Base-by-base conservation (phyloP, 2,797 vertebrate genomes). In the Leucoraja ocellata region DNA sequence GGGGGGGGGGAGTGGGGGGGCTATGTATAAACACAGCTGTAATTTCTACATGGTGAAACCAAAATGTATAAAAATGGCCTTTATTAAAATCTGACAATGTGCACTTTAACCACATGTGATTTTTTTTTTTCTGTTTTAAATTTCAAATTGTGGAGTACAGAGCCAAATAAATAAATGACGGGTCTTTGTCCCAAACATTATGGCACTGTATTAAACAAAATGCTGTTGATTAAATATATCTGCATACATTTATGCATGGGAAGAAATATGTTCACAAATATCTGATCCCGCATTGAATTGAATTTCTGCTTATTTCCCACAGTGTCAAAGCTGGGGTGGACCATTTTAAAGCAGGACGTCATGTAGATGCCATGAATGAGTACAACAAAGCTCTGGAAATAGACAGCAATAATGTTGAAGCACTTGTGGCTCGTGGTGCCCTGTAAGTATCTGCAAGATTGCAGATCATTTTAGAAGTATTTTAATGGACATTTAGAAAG, bases 361-460 rank as follows among this genome's bases (percentile, higher is more conserved):
- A 99, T 0, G 98, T 99, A 18, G 98, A 99, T 94, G 98, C 99
- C 88, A 99, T 99, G 99, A 99, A 99, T 74, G 99, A 99, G 94
- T 99, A 99, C 95, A 99, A 99, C 96, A 99, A 99, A 93, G 99
- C 98, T 74, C 94, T 99, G 95, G 98, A 99, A 95, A 99, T 99
- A 8, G 99, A 99, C 95, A 96, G 95, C 0, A 97, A 98, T 32
- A 99, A 99, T 0, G 98, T 99, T 32, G 99, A 99, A 95, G 98
- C 99, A 4, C 96, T 99, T 78, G 99, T 99, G 93, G 99, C 99
- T 25, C 97, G 99, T 2, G 99, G 99, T 94, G 99, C 99, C 86
- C 94, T 99, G 99, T 99, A 95, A 98, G 99, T 98, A 92, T 88
- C 32, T 88, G 61, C 65, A 18, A 68, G 63, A 32, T 36, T 68